Evolutionary conservation across 1,140 invertebrate species (phyloP).

Genomic region (Bombus pascuorum): DNA sequence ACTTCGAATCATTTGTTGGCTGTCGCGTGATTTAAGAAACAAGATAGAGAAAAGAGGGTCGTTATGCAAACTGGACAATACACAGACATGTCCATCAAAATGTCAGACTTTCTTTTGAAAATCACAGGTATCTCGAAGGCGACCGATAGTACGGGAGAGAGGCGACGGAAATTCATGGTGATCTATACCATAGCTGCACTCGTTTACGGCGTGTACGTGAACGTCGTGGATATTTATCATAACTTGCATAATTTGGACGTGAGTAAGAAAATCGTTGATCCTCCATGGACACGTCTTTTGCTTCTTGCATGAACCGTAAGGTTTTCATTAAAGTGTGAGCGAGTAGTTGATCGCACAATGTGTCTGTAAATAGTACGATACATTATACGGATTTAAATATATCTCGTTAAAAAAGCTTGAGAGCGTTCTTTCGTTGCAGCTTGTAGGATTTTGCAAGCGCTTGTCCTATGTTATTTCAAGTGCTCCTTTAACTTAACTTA

Average conservation of each 20-base stretch:
- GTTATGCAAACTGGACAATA: not conserved
- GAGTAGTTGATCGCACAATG: not conserved
- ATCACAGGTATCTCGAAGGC: conserved; percentile 46
- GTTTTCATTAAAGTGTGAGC: not conserved
- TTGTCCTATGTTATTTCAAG: too few relatives aligned
- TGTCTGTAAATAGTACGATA: too few relatives aligned
- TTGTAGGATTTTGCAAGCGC: too few relatives aligned
- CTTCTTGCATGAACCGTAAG: not conserved
- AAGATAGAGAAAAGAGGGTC: not conserved
- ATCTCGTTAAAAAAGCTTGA: too few relatives aligned
- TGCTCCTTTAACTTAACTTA: too few relatives aligned
- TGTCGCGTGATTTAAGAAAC: not conserved
- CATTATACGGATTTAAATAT: too few relatives aligned
- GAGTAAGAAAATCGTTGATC: conserved; percentile 15
- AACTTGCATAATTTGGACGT: conserved; percentile 49
- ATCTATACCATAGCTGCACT: conserved; percentile 32
- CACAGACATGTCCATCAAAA: not conserved
- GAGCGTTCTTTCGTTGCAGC: too few relatives aligned
- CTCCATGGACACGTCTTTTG: too few relatives aligned
- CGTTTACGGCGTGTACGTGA: not conserved
- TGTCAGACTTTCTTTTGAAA: conserved; percentile 32
- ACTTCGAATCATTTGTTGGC: too few relatives aligned
- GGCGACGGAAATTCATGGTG: not conserved
- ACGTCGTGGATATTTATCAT: conserved; percentile 42
- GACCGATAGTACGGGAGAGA: not conserved